Evolutionary conservation across 2,113 vertebrate genomes (phyloP), one percentile per base, ranked within the genome.

Genomic region (Spheniscus mendiculus): DNA sequence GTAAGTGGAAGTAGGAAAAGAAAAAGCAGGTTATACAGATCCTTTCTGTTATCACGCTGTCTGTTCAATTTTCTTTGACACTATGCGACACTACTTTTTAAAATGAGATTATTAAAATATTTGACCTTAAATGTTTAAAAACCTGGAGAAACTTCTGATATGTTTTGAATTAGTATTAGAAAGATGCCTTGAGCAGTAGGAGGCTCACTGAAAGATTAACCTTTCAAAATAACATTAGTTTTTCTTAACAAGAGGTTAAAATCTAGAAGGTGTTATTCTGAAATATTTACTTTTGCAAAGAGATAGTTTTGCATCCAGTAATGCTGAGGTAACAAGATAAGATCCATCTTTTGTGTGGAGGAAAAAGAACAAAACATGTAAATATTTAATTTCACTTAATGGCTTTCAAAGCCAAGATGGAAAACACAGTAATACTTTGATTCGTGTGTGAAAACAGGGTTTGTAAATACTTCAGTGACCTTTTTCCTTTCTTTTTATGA

Each of bases 331-430:
- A 85, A 91, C 23, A 79, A 87, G 80, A 55, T 27, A 70, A 82
- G 45, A 77, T 62, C n/a, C 45, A 38, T 93, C 82, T 73, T 85
- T 49, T 83, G 11, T 77, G 49, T 70, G 85, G 36, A 74, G 36
- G 63, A 79, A 91, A 84, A 79, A 77, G 58, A 94, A 62, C 45
- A 89, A 92, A 95, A 85, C 59, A 29, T 10, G 53, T 96, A 95
- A 96, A 93, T 93, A 95, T 80, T 97, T 94, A 89, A 96, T 97
- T 93, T 91, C 40, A 38, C 11, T 72, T 96, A 93, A 96, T 95
- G 90, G 74, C 66, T 95, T 96, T 95, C 45, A 79, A 93, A 77
- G 40, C 58, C 29, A 56, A 77, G 78, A 85, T 95, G 50, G 78
- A 91, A 97, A 81, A 86, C 47, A 74, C 21, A 45, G 18, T 66